These are phyloP conservation scores for Diadema setosum DNA, from an alignment of 35 echinoderm and acorn worm genomes.

Conservation along the genomic window DNA sequence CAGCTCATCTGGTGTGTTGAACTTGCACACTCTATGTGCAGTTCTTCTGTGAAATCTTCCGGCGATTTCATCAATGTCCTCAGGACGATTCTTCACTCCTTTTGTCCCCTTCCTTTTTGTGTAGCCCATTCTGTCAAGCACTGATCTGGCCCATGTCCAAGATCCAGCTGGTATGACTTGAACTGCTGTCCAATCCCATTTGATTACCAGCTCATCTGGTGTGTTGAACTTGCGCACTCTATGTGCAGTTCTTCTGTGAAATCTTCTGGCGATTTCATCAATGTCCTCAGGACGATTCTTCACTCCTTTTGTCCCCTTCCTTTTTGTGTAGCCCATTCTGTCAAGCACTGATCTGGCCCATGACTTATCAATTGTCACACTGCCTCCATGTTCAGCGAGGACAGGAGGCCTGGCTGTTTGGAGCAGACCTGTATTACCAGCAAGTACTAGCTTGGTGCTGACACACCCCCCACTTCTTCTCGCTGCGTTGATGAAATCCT, in stretches of 20 bases:
- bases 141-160: neutral
- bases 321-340: conserved; percentile 7
- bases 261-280: neutral
- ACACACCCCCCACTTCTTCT: no score
- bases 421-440: no score
- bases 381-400: neutral
- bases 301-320: conserved; percentile 33
- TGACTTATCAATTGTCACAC: neutral
- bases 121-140: conserved; percentile 5
- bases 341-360: conserved; percentile 4
- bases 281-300: neutral
- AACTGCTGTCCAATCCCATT: neutral
- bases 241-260: no score
- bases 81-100: neutral
- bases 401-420: no score
- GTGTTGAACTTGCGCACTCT: no score
- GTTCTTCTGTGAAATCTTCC: neutral
- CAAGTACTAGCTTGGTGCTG: no score
- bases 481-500: neutral
- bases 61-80: neutral
- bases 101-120: conserved; percentile 24
- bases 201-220: neutral
- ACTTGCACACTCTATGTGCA: no score
- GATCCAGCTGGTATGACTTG: neutral
- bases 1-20: no score